These are phyloP conservation scores for Agonopterix subpropinquella DNA, from an alignment of 2,888 invertebrate genomes.

Conservation along the genomic window DNA sequence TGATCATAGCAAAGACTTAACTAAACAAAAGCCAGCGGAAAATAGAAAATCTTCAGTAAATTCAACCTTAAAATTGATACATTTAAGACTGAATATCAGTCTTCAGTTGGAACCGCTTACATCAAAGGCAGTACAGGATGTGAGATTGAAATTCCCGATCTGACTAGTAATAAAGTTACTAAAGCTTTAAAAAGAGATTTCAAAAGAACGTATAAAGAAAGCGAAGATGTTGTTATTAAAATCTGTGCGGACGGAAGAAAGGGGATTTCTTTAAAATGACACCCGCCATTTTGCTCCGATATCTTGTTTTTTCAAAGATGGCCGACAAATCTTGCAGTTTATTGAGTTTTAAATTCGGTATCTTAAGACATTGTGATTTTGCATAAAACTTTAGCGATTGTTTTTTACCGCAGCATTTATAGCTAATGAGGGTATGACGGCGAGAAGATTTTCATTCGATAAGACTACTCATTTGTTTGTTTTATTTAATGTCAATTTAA, in stretches of 20 bases:
- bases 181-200: constrained; percentile 54
- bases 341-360: constrained; percentile 51
- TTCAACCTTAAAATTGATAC: background rate
- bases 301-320: constrained; percentile 36
- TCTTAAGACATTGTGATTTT: constrained; percentile 20
- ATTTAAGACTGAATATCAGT: constrained; percentile 25
- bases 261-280: constrained; percentile 34
- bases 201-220: constrained; percentile 67
- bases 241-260: constrained; percentile 53
- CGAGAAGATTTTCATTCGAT: constrained; percentile 1
- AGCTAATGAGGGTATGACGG: background rate
- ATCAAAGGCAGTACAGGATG: constrained; percentile 70
- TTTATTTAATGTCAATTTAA: background rate
- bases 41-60: background rate
- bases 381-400: constrained; percentile 26
- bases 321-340: constrained; percentile 52
- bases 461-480: background rate
- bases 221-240: constrained; percentile 60
- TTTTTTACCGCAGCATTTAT: constrained; percentile 13
- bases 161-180: constrained; percentile 71
- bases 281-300: constrained; percentile 36
- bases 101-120: constrained; percentile 31
- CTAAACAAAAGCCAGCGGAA: background rate
- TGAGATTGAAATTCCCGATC: constrained; percentile 72
- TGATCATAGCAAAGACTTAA: background rate